Base-by-base conservation (phyloP, 2,113 vertebrate species). In the Phainopepla nitens region DNA sequence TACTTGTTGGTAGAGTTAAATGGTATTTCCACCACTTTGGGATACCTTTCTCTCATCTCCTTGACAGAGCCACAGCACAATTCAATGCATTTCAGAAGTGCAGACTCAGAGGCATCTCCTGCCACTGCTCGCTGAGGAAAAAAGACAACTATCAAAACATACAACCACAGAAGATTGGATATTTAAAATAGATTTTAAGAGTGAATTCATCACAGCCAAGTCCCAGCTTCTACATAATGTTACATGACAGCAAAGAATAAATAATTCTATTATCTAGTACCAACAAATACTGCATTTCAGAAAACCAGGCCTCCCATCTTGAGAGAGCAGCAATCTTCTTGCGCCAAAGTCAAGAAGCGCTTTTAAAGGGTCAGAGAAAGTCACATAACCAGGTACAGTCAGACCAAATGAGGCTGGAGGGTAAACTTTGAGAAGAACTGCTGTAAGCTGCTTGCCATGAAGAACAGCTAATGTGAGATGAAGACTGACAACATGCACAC, bases 1-100 rank as follows among this genome's bases (percentile, higher is more conserved):
- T 98, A 98, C 73, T 98, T 98, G 94, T 98, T 98, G 94, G 98
- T 98, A 65, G 98, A 98, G 95, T 98, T 98, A 96, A 98, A 98
- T 16, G 98, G 98, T 24, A 98, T 98, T 96, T 98, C 98, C 6
- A 98, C 98, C 15, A 98, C 97, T 65, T 98, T 98, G 66, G 96
- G 19, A 15, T 98, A 96, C n/a, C 97, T 95, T 4, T 98, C 98
- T 28, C 98, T 94, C 98, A 98, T 98, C 42, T 98, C 97, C 77
- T 96, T 98, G 84, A 98, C 98, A 16, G 98, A 98, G 3, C 98
- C 98, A 22, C 98, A 98, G 93, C 98, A 98, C 42, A 98, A 44
- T 71, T 98, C 98, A 22, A 98, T 98, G 60, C 98, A 98, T 65
- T 98, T 98, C 21, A 98, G 72, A 62, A 98, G 98, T 1, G 98